phyloP scores from a whole-genome alignment of 1,140 invertebrate species.

The Carcinoscorpius rotundicauda region DNA sequence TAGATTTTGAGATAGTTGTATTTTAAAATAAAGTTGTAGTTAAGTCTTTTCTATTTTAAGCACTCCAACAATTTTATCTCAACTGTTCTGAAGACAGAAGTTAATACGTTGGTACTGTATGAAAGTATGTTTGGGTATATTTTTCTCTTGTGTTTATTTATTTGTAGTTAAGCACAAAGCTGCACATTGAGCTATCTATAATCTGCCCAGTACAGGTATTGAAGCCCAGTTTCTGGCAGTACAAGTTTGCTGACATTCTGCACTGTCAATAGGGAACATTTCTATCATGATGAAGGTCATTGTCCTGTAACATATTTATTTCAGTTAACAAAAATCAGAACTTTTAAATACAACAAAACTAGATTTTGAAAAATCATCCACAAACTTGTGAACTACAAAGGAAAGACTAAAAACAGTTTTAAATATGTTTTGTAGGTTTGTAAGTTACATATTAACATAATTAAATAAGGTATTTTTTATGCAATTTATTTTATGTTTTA shows the following conservation, averaged over 20 bases:
- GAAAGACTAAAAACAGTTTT: background rate
- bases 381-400: too few relatives aligned
- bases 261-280: background rate
- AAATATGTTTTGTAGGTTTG: background rate
- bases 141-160: background rate
- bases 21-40: too few relatives aligned
- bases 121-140: background rate
- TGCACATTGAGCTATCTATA: too few relatives aligned
- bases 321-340: background rate
- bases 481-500: background rate
- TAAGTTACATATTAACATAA: background rate
- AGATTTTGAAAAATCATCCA: background rate
- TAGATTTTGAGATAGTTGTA: too few relatives aligned
- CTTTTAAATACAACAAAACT: background rate
- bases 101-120: too few relatives aligned
- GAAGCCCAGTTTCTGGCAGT: background rate
- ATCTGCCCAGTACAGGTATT: background rate
- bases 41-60: too few relatives aligned
- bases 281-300: slow-evolving; percentile 9
- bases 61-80: too few relatives aligned
- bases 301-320: slow-evolving; percentile 5
- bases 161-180: too few relatives aligned
- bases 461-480: background rate
- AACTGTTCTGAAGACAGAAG: too few relatives aligned
- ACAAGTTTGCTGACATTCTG: slow-evolving; percentile 3